Evolutionary conservation across 2,888 invertebrate species (phyloP), one percentile per base, ranked within the genome.

Genomic region (Tuta absoluta): DNA sequence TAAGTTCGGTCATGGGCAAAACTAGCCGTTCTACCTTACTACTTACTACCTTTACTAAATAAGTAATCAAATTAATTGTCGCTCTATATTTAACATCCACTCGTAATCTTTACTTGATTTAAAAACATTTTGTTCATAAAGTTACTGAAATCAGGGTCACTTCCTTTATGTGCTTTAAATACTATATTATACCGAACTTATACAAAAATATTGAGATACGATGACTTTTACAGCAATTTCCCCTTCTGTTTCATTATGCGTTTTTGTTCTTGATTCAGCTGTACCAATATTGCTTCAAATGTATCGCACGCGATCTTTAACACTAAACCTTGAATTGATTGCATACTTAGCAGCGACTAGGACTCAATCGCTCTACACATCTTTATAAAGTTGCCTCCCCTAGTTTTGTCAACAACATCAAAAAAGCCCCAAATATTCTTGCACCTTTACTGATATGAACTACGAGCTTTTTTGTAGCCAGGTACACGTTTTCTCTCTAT

Each of bases 391-490:
- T 56, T 33, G 51, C 8, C 45, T 59, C 59, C 58, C 58, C 59
- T 59, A n/a, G 21, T 8, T 37, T 17, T 58, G 38, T 33, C 38
- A 38, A 19, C 24, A 12, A 45, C 41, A 45, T 59, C 59, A 45
- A 59, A 45, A 59, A 59, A 45, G 45, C 59, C 78, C 77, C 76
- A 74, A 75, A 73, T 71, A 77, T 74, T 75, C 77, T 71, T 76
- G 75, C 78, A 79, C 80, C 81, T 82, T 84, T 85, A 80, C 78
- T 84, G 71, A 72, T 74, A 75, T 74, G 72, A 81, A 78, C 76
- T 78, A 76, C 69, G 74, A 89, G 86, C 88, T 88, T 87, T 87
- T 84, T 80, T 51, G 61, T 61, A 83, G 84, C 80, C 89, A 88
- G 88, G 87, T 85, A 81, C 70, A 70, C 75, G 64, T 77, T 79